A percentile compares a stretch with the other conserved stretches of the same genome.
These are phyloP conservation scores for Falco punctatus DNA, from an alignment of 2,113 vertebrate species.

Conservation along the genomic window DNA sequence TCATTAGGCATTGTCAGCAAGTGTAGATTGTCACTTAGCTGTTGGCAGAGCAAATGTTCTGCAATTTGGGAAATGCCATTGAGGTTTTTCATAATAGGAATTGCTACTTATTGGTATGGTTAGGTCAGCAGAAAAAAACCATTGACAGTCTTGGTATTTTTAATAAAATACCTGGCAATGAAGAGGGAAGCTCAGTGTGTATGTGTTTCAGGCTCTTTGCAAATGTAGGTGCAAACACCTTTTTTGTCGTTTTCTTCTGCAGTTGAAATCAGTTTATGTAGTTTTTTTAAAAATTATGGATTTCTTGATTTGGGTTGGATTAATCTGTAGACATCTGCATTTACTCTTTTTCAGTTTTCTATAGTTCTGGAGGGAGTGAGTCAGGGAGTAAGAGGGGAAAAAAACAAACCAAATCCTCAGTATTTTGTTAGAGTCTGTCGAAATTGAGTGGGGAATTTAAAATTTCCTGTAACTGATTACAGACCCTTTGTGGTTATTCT, in stretches of 20 bases:
- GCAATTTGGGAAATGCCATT: slow-evolving; percentile 3
- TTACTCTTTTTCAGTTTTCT: neutral
- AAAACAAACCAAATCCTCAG: neutral
- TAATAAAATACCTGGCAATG: neutral
- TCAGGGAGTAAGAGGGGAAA: neutral
- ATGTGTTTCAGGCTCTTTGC: neutral
- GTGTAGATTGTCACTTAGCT: neutral
- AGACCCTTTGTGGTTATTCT: neutral
- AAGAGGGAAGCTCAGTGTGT: neutral
- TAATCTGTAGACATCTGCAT: neutral
- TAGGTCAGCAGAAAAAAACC: slow-evolving; percentile 13
- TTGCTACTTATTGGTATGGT: neutral
- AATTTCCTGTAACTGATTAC: neutral
- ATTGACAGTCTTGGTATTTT: neutral
- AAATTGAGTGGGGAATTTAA: neutral
- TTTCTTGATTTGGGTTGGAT: neutral
- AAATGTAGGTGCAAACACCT: neutral
- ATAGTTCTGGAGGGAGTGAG: neutral
- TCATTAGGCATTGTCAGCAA: slow-evolving; percentile 37
- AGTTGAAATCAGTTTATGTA: neutral
- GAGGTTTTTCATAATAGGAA: neutral
- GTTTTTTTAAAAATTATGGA: too few relatives aligned
- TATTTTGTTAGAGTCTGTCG: neutral
- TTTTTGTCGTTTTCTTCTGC: neutral
- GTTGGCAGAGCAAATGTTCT: slow-evolving; percentile 29